Evolutionary conservation across 1,140 invertebrate species (phyloP).

Genomic region (Thrips palmi): DNA sequence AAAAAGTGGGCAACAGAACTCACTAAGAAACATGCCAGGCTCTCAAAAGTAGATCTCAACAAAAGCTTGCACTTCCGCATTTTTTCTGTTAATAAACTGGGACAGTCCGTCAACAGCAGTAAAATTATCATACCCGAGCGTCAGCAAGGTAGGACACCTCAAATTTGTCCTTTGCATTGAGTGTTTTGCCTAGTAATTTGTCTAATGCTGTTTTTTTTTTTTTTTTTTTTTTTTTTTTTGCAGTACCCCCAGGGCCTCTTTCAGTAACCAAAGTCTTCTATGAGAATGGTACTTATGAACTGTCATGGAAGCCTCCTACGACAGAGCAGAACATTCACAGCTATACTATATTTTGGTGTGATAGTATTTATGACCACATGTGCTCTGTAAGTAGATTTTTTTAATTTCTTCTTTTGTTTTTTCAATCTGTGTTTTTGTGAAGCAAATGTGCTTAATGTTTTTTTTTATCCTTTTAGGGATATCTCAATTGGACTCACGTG

Average conservation of each 20-base stretch:
- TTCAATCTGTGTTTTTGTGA: slow-evolving; percentile 8
- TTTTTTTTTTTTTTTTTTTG: slow-evolving; percentile 14
- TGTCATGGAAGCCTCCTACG: slow-evolving; percentile 42
- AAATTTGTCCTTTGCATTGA: too few relatives aligned
- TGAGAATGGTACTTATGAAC: slow-evolving; percentile 41
- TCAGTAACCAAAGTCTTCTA: slow-evolving; percentile 47
- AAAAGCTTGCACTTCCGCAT: too few relatives aligned
- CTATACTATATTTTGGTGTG: slow-evolving; percentile 61
- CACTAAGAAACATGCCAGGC: too few relatives aligned
- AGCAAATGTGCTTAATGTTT: slow-evolving; percentile 9
- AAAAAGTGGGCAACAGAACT: too few relatives aligned
- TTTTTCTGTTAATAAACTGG: too few relatives aligned
- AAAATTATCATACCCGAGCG: too few relatives aligned
- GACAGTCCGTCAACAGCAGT: too few relatives aligned
- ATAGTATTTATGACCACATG: slow-evolving; percentile 33
- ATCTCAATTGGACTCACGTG: slow-evolving; percentile 34
- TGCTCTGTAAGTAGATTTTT: slow-evolving; percentile 28
- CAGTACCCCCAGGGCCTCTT: slow-evolving; percentile 29
- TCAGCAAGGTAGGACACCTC: too few relatives aligned
- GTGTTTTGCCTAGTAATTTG: too few relatives aligned
- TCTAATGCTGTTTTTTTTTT: too few relatives aligned
- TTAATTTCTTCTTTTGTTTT: slow-evolving; percentile 1
- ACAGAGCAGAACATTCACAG: slow-evolving; percentile 20
- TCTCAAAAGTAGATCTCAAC: too few relatives aligned
- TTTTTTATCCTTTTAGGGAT: slow-evolving; percentile 30